Percentiles rank a stretch among this genome's conserved stretches.
Conservation (phyloP, 2,113 vertebrate species). For the Nestor notabilis region DNA sequence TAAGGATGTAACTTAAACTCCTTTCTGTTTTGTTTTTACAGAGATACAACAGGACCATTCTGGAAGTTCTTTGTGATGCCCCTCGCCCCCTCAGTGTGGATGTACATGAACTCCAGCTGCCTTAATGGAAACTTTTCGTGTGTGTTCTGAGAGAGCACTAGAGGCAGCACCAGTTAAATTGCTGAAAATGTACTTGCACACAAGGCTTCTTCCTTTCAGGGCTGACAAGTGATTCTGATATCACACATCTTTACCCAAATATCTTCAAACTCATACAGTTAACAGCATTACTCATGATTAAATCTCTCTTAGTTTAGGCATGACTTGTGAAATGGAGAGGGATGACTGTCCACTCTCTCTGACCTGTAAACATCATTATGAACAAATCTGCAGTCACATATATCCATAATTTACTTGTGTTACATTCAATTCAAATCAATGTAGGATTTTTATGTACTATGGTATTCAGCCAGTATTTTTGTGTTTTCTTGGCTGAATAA, state of each 20-base stretch:
- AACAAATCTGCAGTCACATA: neutral
- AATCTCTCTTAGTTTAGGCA: neutral
- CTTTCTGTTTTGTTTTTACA: neutral
- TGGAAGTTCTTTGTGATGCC: neutral
- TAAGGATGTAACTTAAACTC: neutral
- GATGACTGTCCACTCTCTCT: neutral
- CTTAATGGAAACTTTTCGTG: neutral
- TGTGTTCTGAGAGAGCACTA: neutral
- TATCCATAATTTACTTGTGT: neutral
- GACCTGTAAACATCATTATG: neutral
- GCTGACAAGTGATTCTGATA: neutral
- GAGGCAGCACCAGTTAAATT: neutral
- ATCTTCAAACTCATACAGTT: neutral
- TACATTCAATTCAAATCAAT: neutral
- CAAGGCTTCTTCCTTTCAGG: neutral
- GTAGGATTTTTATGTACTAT: neutral
- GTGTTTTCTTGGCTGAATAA: neutral
- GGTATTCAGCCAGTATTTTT: neutral
- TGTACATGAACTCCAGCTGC: neutral
- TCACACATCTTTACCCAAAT: neutral
- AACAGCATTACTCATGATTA: neutral
- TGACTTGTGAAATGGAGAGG: neutral
- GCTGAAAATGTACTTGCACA: neutral
- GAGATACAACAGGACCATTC: neutral
- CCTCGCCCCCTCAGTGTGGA: neutral